Evolutionary conservation across 2,113 vertebrate genomes (phyloP).

Genomic region (Okapia johnstoni): DNA sequence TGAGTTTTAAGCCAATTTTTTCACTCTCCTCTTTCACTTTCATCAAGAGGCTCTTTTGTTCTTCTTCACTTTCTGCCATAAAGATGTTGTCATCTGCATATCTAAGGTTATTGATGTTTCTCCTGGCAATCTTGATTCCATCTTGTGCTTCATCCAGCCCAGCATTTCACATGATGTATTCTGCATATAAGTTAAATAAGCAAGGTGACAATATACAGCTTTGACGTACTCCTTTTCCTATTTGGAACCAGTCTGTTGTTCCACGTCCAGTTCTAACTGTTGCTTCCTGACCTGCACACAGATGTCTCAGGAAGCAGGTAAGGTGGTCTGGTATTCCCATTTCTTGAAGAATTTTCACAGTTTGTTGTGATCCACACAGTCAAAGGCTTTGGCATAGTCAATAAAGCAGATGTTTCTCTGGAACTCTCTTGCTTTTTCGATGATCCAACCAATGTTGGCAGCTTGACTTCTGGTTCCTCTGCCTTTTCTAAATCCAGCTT

Average conservation of each 20-base stretch:
- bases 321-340: neutral
- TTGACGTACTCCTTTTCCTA: neutral
- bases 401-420: neutral
- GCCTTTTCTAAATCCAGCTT: neutral
- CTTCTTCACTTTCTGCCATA: neutral
- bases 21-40: neutral
- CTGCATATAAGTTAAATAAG: neutral
- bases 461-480: neutral
- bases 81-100: neutral
- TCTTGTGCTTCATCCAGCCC: neutral
- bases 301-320: neutral
- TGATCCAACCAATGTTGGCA: neutral
- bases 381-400: neutral
- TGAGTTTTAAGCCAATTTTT: neutral
- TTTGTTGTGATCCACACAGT: neutral
- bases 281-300: neutral
- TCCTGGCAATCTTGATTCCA: neutral
- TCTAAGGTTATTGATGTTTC: neutral
- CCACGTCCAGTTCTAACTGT: neutral
- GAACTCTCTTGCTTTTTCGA: neutral
- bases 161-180: neutral
- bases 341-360: neutral
- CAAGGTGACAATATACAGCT: neutral
- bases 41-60: neutral
- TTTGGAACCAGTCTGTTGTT: neutral